Conservation (phyloP, 1,140 invertebrate genomes). For the Drosophila jambulina region DNA sequence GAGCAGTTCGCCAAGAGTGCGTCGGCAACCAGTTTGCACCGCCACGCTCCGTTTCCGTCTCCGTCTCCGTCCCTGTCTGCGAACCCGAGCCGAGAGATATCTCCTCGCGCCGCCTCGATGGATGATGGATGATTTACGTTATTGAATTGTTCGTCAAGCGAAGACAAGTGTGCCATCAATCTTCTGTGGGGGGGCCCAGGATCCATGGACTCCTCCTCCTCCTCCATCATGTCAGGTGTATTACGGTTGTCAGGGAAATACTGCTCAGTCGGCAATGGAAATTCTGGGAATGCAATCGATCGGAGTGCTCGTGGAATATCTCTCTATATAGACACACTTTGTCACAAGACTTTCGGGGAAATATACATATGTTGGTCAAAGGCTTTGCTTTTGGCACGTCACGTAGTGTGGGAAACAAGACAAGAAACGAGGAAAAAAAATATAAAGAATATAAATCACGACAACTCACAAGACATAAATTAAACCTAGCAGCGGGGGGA, state of each 20-base stretch:
- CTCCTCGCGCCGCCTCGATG: constrained; percentile 16
- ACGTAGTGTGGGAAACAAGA: constrained; percentile 28
- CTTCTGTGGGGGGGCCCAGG: constrained; percentile 21
- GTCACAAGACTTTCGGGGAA: constrained; percentile 37
- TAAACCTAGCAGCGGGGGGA: constrained; percentile 7
- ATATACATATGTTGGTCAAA: constrained; percentile 28
- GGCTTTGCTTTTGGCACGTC: constrained; percentile 51
- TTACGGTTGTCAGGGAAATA: constrained; percentile 12
- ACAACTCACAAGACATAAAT: constrained; percentile 45
- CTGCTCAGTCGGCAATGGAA: constrained; percentile 34
- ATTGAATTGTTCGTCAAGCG: constrained; percentile 61
- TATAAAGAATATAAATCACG: constrained; percentile 13
- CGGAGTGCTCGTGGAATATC: constrained; percentile 21
- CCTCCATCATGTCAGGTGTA: constrained; percentile 15
- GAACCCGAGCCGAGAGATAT: constrained; percentile 4
- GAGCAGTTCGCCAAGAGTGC: constrained; percentile 53
- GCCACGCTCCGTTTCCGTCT: constrained; percentile 22
- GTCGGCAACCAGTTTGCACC: constrained; percentile 69
- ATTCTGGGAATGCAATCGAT: constrained; percentile 43
- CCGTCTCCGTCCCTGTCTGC: neutral
- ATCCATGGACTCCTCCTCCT: neutral
- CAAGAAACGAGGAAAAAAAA: constrained; percentile 5
- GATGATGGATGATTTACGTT: constrained; percentile 66
- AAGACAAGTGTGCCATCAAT: constrained; percentile 62
- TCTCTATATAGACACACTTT: constrained; percentile 23